Evolutionary conservation across 1,140 invertebrate genomes (phyloP), one percentile per base, ranked within the genome.

Genomic region (Ips typographus): DNA sequence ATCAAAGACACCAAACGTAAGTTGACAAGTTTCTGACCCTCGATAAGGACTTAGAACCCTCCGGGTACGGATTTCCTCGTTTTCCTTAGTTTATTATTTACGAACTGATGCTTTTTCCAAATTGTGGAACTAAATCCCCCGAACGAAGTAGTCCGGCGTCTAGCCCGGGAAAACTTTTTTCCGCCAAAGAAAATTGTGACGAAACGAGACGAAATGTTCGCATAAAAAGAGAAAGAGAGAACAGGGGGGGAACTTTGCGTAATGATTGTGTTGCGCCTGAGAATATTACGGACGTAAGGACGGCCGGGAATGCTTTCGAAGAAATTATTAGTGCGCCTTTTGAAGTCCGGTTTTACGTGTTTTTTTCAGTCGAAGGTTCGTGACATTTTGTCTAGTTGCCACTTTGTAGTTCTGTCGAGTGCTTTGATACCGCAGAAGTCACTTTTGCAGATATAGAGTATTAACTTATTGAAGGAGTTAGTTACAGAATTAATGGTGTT

Each of bases 201-300:
- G 22, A 22, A 22, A 22, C 22, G 22, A 22, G 22, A 22, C 22
- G 22, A 22, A 22, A 22, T 22, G 22, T 22, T 22, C 22, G 22
- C 22, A 55, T 38, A 22, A 55, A 55, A 37, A 55, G 52, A 22
- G 52, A 55, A 2, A n/a, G 36, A 55, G 37, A n/a, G 52, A 55
- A 55, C 8, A n/a, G 2, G 7, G 52, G 52, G 56, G 57, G 57
- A 59, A 59, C 57, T 59, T 59, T 40, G 57, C 40, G 57, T 59
- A 59, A 59, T 59, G 57, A 59, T 41, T 59, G 57, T 59, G 57
- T 59, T 59, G 57, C 57, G 57, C 57, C 57, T 59, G 57, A 59
- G 57, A 59, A 59, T 59, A 59, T 59, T 59, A 42, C 40, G 57
- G 7, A 8, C 7, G 37, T 59, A 59, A 59, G 57, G 8, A n/a